A percentile compares a stretch with the other conserved stretches of the same genome.
Conservation (phyloP, 2,113 vertebrate species). For the Tachysurus fulvidraco region DNA sequence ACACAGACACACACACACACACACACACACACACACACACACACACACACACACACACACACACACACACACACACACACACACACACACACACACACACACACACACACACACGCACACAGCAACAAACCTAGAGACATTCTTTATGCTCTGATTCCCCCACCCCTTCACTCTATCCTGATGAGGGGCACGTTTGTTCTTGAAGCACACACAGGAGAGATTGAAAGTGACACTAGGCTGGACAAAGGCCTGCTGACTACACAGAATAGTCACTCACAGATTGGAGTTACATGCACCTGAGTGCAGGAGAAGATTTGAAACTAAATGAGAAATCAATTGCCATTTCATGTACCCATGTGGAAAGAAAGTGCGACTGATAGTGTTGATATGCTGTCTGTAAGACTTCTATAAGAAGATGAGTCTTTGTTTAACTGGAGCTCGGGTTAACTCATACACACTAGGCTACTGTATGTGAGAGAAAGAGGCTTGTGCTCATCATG, state of each 20-base stretch:
- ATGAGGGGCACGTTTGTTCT: slow-evolving; percentile 19
- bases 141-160: slow-evolving; percentile 12
- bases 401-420: not conserved
- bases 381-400: not conserved
- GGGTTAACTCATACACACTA: not conserved
- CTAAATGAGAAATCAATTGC: slow-evolving; percentile 56
- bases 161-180: not conserved
- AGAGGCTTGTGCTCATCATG: slow-evolving; percentile 43
- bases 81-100: not conserved
- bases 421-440: slow-evolving; percentile 15
- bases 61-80: no score
- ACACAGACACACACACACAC: no score
- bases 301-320: slow-evolving; percentile 29
- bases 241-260: slow-evolving; percentile 51
- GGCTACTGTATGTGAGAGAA: not conserved
- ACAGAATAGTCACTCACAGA: slow-evolving; percentile 48
- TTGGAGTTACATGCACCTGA: not conserved
- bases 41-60: no score
- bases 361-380: slow-evolving; percentile 8
- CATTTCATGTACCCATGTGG: slow-evolving; percentile 22
- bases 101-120: slow-evolving; percentile 3
- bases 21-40: no score
- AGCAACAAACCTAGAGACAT: slow-evolving; percentile 11
- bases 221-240: slow-evolving; percentile 52
- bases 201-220: slow-evolving; percentile 32